Conservation (phyloP, 2,888 invertebrate genomes). For the Acrobasis repandana region DNA sequence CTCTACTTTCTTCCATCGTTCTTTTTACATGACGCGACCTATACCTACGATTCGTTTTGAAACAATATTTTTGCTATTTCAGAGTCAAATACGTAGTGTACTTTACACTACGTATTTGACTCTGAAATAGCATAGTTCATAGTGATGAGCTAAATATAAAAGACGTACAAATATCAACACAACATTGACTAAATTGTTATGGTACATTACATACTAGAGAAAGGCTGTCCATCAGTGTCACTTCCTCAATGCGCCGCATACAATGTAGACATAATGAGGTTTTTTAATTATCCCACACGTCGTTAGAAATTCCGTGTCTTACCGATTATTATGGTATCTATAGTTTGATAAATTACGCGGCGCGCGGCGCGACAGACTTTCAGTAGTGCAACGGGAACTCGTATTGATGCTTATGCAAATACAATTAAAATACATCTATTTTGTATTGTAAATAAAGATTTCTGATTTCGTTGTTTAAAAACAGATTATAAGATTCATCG, state of each 20-base stretch:
- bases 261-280: constrained; percentile 15
- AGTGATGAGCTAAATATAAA: no score
- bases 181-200: neutral
- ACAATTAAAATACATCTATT: no score
- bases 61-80: no score
- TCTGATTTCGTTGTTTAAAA: no score
- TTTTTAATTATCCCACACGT: constrained; percentile 16
- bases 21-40: no score
- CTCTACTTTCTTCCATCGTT: no score
- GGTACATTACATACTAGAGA: constrained; percentile 12
- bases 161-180: neutral
- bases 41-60: no score
- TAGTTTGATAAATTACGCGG: constrained; percentile 8
- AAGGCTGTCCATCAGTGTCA: constrained; percentile 17
- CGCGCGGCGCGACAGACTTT: constrained; percentile 6
- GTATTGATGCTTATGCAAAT: neutral
- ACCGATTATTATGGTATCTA: constrained; percentile 14
- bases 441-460: no score
- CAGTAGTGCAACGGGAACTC: neutral
- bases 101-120: no score
- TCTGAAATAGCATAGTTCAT: no score
- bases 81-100: no score
- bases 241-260: neutral
- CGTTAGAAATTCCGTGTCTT: constrained; percentile 19
- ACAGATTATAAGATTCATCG: no score